Evolutionary conservation across 2,797 vertebrate genomes (phyloP).

Genomic region (Cyclura pinguis): DNA sequence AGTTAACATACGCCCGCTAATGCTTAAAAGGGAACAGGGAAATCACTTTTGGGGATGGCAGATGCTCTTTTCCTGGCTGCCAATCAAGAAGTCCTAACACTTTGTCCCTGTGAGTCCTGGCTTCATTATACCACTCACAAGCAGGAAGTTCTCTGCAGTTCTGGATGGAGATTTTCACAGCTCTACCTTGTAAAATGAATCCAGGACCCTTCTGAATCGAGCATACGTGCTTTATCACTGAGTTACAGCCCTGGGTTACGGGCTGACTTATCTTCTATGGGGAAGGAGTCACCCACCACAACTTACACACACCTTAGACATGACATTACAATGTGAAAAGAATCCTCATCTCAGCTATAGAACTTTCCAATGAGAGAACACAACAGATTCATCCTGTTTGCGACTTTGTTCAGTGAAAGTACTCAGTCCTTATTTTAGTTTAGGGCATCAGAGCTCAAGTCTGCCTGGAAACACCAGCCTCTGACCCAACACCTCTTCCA

Average conservation of each 20-base stretch:
- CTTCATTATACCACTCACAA: not conserved
- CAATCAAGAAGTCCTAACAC: too few relatives aligned
- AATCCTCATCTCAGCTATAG: not conserved
- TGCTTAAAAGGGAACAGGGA: too few relatives aligned
- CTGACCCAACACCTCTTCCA: not conserved
- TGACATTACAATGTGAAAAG: not conserved
- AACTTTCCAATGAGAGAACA: not conserved
- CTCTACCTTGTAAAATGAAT: not conserved
- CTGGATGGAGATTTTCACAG: not conserved
- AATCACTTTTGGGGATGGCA: too few relatives aligned
- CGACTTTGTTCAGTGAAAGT: not conserved
- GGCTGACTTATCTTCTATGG: not conserved
- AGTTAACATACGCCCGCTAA: too few relatives aligned
- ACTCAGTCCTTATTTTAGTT: not conserved
- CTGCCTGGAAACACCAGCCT: not conserved
- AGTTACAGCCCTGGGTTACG: not conserved
- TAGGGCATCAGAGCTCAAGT: not conserved
- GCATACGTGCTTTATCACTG: not conserved
- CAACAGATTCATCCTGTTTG: not conserved
- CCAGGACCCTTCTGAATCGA: not conserved
- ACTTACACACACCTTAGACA: not conserved
- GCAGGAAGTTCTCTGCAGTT: not conserved
- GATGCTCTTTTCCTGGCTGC: too few relatives aligned
- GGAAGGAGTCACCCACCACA: not conserved
- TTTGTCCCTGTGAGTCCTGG: too few relatives aligned